Percentiles rank a stretch among this genome's conserved stretches.
phyloP scores from a whole-genome alignment of 2,797 vertebrate species.

The Phalloptychus januarius region DNA sequence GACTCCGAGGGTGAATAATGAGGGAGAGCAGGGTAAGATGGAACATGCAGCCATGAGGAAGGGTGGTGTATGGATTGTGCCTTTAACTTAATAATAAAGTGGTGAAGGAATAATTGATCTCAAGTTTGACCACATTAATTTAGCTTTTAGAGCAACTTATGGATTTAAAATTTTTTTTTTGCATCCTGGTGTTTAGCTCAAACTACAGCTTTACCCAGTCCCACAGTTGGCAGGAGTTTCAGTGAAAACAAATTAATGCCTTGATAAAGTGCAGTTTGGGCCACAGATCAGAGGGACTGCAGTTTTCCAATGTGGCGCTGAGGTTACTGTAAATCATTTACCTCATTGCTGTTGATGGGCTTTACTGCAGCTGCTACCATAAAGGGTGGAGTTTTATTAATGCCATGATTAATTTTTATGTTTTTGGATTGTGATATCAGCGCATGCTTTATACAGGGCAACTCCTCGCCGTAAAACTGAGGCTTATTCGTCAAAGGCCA shows the following conservation, averaged over 20 bases:
- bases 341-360: not conserved
- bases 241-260: conserved; percentile 25
- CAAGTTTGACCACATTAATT: not conserved
- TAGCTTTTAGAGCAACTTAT: not conserved
- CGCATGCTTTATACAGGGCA: conserved; percentile 22
- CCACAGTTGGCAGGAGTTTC: not conserved
- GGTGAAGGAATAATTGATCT: conserved; percentile 1
- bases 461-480: conserved; percentile 23
- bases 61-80: not conserved
- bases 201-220: not conserved
- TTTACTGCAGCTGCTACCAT: conserved; percentile 35
- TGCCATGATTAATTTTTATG: conserved; percentile 40
- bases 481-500: conserved; percentile 16
- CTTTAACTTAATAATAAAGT: not conserved
- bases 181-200: not conserved
- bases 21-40: not conserved
- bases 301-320: not conserved
- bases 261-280: conserved; percentile 11
- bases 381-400: conserved; percentile 42
- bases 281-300: not conserved
- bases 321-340: conserved; percentile 11
- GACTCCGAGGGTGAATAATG: conserved; percentile 7
- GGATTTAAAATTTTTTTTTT: conserved; percentile 7
- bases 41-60: not conserved
- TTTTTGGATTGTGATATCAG: conserved; percentile 31